These are phyloP conservation scores for Odontocerum albicorne DNA, from an alignment of 2,888 invertebrate species.

Conservation along the genomic window DNA sequence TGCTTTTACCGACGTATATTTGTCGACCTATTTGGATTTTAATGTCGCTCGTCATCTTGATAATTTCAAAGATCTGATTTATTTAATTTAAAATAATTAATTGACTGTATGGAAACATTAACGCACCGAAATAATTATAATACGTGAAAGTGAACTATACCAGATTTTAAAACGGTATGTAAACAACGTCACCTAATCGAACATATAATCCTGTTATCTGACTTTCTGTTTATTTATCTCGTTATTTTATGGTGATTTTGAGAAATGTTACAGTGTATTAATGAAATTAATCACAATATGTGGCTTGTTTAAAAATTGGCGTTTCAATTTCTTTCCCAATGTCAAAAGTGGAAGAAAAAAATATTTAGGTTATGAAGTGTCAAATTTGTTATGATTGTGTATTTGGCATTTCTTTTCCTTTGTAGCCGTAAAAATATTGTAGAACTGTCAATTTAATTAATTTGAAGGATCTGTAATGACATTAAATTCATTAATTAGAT, in stretches of 20 bases:
- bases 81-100: not conserved
- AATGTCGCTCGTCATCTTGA: slow-evolving; percentile 34
- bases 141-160: not conserved
- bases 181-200: slow-evolving; percentile 15
- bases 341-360: too few relatives aligned
- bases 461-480: too few relatives aligned
- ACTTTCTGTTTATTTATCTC: slow-evolving; percentile 1
- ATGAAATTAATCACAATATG: not conserved
- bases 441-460: too few relatives aligned
- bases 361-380: slow-evolving; percentile 28
- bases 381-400: slow-evolving; percentile 16
- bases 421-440: not conserved
- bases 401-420: slow-evolving; percentile 2
- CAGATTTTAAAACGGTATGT: slow-evolving; percentile 12
- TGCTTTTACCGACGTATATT: slow-evolving; percentile 27
- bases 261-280: too few relatives aligned
- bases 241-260: not conserved
- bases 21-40: slow-evolving; percentile 32
- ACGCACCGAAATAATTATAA: not conserved
- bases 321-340: too few relatives aligned
- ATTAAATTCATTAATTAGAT: too few relatives aligned
- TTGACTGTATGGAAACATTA: not conserved
- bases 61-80: slow-evolving; percentile 2
- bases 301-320: not conserved
- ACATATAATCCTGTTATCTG: slow-evolving; percentile 17